These are phyloP conservation scores for Oryzias dopingdopingensis DNA, from an alignment of 2,797 vertebrate genomes.

Conservation along the genomic window DNA sequence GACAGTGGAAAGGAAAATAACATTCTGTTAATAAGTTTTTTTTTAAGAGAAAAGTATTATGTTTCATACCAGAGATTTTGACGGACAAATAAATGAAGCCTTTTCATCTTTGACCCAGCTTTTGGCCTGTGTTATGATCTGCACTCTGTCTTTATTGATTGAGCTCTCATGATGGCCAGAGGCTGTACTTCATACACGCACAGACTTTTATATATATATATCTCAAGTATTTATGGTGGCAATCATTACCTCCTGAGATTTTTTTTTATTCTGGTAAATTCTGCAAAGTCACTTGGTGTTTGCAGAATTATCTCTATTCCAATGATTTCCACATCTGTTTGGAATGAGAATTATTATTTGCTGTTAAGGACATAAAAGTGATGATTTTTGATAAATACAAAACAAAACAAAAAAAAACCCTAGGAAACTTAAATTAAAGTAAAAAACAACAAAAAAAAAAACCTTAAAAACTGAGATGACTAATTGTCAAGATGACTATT, in stretches of 20 bases:
- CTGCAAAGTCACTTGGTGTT: constrained; percentile 3
- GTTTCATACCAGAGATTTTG: constrained; percentile 47
- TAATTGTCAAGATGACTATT: too few relatives aligned
- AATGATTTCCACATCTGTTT: neutral
- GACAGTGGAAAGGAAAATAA: constrained; percentile 44
- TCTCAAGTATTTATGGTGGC: neutral
- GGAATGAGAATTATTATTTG: too few relatives aligned
- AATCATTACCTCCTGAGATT: neutral
- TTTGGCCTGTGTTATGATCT: constrained; percentile 50
- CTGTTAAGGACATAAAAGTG: too few relatives aligned
- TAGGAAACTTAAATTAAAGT: too few relatives aligned
- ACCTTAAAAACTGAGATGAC: too few relatives aligned
- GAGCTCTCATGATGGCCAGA: constrained; percentile 24
- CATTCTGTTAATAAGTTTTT: constrained; percentile 51
- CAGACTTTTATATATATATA: neutral
- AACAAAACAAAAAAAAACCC: too few relatives aligned
- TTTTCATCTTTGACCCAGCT: constrained; percentile 50
- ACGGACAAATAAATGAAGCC: constrained; percentile 45
- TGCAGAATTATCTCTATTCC: neutral
- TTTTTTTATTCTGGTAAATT: constrained; percentile 2
- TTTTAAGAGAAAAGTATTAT: constrained; percentile 37
- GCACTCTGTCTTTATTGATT: constrained; percentile 33
- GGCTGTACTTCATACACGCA: neutral
- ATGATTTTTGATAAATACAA: too few relatives aligned
- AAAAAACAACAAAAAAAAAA: too few relatives aligned